phyloP scores from a whole-genome alignment of 2,888 invertebrate species.

The Brenthis ino region DNA sequence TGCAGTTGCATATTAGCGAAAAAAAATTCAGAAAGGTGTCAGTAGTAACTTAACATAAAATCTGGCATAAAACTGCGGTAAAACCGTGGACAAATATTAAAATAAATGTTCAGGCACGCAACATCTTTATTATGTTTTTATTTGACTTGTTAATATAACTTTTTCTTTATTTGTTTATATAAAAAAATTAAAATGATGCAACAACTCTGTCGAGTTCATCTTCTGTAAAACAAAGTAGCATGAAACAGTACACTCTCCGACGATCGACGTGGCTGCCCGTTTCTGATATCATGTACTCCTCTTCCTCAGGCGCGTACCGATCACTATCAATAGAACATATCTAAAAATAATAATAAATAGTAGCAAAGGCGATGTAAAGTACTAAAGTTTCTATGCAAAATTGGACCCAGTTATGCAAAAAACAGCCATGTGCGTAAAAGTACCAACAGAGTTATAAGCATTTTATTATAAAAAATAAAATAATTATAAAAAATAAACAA shows the following conservation, averaged over 20 bases:
- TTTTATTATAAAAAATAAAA: too few species aligned
- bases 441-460: too few species aligned
- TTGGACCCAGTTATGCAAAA: too few species aligned
- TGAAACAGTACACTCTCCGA: conserved; percentile 67
- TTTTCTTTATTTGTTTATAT: background rate
- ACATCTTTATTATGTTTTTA: background rate
- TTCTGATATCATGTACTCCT: conserved; percentile 52
- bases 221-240: conserved; percentile 71
- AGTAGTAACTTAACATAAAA: too few species aligned
- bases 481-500: too few species aligned
- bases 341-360: conserved; percentile 45
- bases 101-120: too few species aligned
- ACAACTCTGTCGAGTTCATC: conserved; percentile 70
- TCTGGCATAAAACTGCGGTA: too few species aligned
- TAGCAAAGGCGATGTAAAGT: background rate
- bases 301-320: conserved; percentile 65
- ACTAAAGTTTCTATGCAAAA: too few species aligned
- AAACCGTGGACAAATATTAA: too few species aligned
- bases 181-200: conserved; percentile 53
- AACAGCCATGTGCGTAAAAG: too few species aligned
- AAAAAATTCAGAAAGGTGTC: too few species aligned
- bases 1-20: too few species aligned
- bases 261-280: conserved; percentile 59
- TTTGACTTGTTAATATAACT: background rate
- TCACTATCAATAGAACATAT: conserved; percentile 61